Conservation (phyloP, 2,113 vertebrate genomes). For the Actenoides hombroni region DNA sequence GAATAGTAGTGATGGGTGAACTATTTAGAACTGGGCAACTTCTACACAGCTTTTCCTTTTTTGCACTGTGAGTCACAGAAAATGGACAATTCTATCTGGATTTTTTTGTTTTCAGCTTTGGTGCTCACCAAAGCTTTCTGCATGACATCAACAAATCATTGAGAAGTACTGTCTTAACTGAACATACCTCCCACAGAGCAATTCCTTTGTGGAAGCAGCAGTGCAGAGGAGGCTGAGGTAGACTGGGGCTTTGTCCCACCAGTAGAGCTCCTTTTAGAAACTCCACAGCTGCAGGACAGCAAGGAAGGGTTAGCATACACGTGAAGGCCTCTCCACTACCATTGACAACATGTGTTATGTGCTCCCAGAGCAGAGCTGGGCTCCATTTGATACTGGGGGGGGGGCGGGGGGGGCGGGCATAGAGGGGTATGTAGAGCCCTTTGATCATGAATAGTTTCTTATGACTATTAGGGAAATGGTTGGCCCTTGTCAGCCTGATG, state of each 20-base stretch:
- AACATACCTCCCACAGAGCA: not conserved
- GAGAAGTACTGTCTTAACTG: not conserved
- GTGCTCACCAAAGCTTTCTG: not conserved
- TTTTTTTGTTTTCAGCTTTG: not conserved
- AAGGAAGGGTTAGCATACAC: not conserved
- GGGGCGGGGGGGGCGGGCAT: no score
- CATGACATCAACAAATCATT: not conserved
- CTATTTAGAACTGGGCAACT: not conserved
- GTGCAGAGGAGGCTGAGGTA: not conserved
- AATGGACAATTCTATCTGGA: not conserved
- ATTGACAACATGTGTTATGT: not conserved
- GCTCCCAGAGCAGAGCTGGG: not conserved
- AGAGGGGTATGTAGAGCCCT: not conserved
- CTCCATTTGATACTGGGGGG: not conserved
- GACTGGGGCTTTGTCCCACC: not conserved
- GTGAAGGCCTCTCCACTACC: not conserved
- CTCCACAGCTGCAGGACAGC: not conserved
- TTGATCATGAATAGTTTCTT: not conserved
- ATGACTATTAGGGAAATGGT: fast-evolving
- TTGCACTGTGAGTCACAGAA: not conserved
- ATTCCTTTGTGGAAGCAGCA: not conserved
- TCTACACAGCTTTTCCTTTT: not conserved
- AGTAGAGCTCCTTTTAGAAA: not conserved
- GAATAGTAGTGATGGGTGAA: not conserved
- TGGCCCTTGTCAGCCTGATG: not conserved